These are phyloP conservation scores for Danio choprae DNA, from an alignment of 2,797 vertebrate genomes.

Conservation along the genomic window DNA sequence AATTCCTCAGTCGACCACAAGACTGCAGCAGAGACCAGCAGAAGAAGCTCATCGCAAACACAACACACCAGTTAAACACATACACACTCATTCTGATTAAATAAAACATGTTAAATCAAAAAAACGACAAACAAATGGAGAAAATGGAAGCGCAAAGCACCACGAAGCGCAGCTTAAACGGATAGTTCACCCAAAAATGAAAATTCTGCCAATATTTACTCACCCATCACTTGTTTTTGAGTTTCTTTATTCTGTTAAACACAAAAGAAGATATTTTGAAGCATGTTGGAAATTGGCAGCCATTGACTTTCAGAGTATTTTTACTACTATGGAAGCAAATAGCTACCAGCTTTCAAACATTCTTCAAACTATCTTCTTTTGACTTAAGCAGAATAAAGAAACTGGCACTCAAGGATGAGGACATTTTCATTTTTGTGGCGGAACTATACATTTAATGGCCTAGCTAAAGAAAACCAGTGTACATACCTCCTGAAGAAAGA, in stretches of 20 bases:
- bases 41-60: constrained; percentile 19
- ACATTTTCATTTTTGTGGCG: too few relatives aligned
- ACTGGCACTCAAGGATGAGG: too few relatives aligned
- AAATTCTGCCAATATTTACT: too few relatives aligned
- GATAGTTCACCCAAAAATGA: constrained; percentile 12
- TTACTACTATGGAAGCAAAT: too few relatives aligned
- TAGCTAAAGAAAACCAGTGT: constrained; percentile 71
- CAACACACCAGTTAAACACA: constrained; percentile 49
- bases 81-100: constrained; percentile 59
- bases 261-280: too few relatives aligned
- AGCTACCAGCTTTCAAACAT: too few relatives aligned
- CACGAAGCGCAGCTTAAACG: constrained; percentile 70
- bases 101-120: constrained; percentile 62
- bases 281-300: too few relatives aligned
- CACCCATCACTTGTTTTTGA: too few relatives aligned
- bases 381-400: too few relatives aligned
- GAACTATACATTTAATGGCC: background rate
- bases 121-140: constrained; percentile 61
- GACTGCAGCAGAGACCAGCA: background rate
- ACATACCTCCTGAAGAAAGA: constrained; percentile 98
- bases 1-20: constrained; percentile 29
- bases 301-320: too few relatives aligned
- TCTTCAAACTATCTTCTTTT: too few relatives aligned
- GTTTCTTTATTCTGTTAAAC: too few relatives aligned
- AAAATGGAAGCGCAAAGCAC: constrained; percentile 70